A percentile compares a stretch with the other conserved stretches of the same genome.
Evolutionary conservation across 23 tunicate species (phyloP).

Genomic region (Corella eumyota): DNA sequence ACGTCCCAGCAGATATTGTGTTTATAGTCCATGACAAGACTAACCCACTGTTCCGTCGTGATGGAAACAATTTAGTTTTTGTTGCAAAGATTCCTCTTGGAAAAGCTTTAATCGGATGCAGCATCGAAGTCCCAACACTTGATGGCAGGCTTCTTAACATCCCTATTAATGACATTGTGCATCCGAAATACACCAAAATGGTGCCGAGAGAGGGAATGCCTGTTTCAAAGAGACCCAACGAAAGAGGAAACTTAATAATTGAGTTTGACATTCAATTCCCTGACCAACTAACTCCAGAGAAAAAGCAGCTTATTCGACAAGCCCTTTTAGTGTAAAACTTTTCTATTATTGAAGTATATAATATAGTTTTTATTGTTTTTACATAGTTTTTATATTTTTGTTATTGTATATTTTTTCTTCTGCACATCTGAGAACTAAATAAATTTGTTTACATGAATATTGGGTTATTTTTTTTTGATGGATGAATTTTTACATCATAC

Average conservation of each 20-base stretch:
- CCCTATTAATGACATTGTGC: conserved; percentile 94
- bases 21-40: conserved; percentile 77
- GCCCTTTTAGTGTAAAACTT: conserved; percentile 58
- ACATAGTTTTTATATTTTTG: no score
- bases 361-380: no score
- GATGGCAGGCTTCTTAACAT: conserved; percentile 94
- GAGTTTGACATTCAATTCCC: conserved; percentile 94
- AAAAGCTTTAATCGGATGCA: conserved; percentile 95
- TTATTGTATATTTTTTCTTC: no score
- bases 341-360: no score
- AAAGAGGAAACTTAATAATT: conserved; percentile 60
- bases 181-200: conserved; percentile 80
- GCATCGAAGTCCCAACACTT: conserved; percentile 94
- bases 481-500: no score
- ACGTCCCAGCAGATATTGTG: conserved; percentile 94
- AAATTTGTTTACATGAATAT: no score
- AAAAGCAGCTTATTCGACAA: conserved; percentile 82
- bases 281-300: conserved; percentile 81
- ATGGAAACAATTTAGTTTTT: conserved; percentile 65
- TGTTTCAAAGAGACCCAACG: conserved; percentile 32
- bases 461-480: no score
- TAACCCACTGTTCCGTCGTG: conserved; percentile 69
- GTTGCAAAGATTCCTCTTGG: conserved; percentile 94
- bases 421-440: no score
- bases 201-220: conserved; percentile 97